Evolutionary conservation across 2,797 vertebrate species (phyloP).

Genomic region (Silurus aristotelis): DNA sequence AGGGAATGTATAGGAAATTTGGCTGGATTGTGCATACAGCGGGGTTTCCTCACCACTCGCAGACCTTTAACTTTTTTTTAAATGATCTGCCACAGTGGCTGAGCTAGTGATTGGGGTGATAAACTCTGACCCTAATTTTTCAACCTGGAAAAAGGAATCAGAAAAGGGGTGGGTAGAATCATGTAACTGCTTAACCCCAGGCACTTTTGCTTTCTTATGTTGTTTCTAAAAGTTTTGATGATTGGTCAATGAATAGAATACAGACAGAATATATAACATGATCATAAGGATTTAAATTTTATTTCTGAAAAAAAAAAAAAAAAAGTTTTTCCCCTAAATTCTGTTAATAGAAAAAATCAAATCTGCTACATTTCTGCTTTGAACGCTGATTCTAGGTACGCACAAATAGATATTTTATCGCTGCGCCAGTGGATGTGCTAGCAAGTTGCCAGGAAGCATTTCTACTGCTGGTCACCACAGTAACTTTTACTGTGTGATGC

Average conservation of each 20-base stretch:
- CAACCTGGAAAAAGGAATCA: conserved; percentile 63
- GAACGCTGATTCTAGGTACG: neutral
- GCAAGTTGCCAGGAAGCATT: too few relatives aligned
- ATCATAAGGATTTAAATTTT: neutral
- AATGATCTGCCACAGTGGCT: conserved; percentile 73
- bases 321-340: neutral
- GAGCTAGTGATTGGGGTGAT: conserved; percentile 71
- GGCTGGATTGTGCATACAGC: conserved; percentile 27
- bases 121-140: conserved; percentile 76
- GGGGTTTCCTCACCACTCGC: conserved; percentile 67
- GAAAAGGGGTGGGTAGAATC: conserved; percentile 2
- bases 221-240: neutral
- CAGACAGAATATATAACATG: neutral
- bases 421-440: too few relatives aligned
- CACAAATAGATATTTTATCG: too few relatives aligned
- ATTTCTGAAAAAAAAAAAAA: too few relatives aligned
- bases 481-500: too few relatives aligned
- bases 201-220: conserved; percentile 44
- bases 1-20: conserved; percentile 36
- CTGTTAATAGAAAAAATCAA: neutral
- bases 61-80: conserved; percentile 72
- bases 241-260: conserved; percentile 2
- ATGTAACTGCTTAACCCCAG: conserved; percentile 44
- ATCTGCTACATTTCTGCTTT: neutral
- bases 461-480: too few relatives aligned